phyloP scores from a whole-genome alignment of 2,888 invertebrate species.

The Criorhina ranunculi region DNA sequence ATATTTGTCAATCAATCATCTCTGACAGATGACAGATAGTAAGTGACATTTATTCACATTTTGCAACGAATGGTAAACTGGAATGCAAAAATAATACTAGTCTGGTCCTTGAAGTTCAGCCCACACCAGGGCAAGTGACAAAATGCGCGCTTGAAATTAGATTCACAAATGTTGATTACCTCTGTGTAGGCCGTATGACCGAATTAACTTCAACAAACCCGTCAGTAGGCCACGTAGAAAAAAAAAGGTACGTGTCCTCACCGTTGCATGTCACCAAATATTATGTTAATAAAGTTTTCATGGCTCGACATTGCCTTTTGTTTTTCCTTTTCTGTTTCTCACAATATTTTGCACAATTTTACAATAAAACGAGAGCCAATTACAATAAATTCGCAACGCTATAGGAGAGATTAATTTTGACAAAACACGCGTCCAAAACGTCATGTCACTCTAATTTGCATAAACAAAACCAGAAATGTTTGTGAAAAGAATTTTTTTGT shows the following conservation, averaged over 20 bases:
- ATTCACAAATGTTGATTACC: not conserved
- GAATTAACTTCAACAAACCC: not conserved
- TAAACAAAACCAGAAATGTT: not conserved
- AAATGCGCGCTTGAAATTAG: too few relatives aligned
- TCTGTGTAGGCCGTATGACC: too few relatives aligned
- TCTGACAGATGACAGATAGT: too few relatives aligned
- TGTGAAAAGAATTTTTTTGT: not conserved
- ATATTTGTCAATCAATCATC: too few relatives aligned
- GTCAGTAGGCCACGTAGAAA: not conserved
- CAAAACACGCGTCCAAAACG: slow-evolving; percentile 53
- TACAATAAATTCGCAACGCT: slow-evolving; percentile 45
- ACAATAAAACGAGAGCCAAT: slow-evolving; percentile 23
- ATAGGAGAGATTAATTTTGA: slow-evolving; percentile 41
- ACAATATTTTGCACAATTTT: slow-evolving; percentile 31
- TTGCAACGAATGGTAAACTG: too few relatives aligned
- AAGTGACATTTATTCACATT: too few relatives aligned
- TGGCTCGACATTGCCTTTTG: slow-evolving; percentile 32
- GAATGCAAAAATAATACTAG: too few relatives aligned
- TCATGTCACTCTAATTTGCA: slow-evolving; percentile 2
- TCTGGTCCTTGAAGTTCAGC: too few relatives aligned
- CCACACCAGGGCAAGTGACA: too few relatives aligned
- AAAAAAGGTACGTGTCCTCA: slow-evolving; percentile 24
- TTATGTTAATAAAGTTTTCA: slow-evolving; percentile 40
- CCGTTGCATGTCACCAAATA: slow-evolving; percentile 25
- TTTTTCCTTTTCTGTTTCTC: slow-evolving; percentile 6